Conservation (phyloP, 1,140 invertebrate genomes). For the Drosophila tani region DNA sequence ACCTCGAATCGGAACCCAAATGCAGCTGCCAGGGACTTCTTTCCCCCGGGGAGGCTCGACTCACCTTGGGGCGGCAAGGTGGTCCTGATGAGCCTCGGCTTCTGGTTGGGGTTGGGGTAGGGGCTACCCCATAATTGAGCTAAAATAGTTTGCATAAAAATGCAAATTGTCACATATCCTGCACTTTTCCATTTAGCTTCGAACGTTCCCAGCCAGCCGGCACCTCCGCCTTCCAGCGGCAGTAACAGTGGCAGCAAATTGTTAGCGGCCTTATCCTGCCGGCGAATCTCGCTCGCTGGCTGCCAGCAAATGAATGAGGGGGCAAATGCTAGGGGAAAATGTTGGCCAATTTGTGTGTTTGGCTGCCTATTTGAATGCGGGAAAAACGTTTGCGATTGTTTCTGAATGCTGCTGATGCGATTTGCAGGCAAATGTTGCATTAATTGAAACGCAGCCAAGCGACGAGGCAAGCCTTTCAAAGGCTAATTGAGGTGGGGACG, state of each 20-base stretch:
- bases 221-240: conserved; percentile 39
- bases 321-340: conserved; percentile 30
- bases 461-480: conserved; percentile 30
- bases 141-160: conserved; percentile 81
- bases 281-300: conserved; percentile 24
- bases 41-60: conserved; percentile 3
- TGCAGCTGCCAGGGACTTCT: conserved; percentile 52
- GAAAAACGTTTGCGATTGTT: conserved; percentile 49
- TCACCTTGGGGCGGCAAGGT: not conserved
- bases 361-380: conserved; percentile 53
- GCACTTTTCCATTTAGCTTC: conserved; percentile 79
- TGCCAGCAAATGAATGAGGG: conserved; percentile 42
- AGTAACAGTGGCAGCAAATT: conserved; percentile 40
- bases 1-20: conserved; percentile 36
- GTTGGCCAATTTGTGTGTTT: conserved; percentile 65
- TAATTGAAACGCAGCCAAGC: conserved; percentile 75
- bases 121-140: conserved; percentile 64
- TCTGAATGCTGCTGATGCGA: conserved; percentile 41
- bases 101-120: not conserved
- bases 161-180: conserved; percentile 81
- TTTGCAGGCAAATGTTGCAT: conserved; percentile 59
- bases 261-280: conserved; percentile 38
- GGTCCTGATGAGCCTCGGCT: not conserved
- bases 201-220: conserved; percentile 49
- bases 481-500: not conserved